A percentile compares a stretch with the other conserved stretches of the same genome.
Evolutionary conservation across 2,113 vertebrate species (phyloP).

Genomic region (Electrona antarctica): DNA sequence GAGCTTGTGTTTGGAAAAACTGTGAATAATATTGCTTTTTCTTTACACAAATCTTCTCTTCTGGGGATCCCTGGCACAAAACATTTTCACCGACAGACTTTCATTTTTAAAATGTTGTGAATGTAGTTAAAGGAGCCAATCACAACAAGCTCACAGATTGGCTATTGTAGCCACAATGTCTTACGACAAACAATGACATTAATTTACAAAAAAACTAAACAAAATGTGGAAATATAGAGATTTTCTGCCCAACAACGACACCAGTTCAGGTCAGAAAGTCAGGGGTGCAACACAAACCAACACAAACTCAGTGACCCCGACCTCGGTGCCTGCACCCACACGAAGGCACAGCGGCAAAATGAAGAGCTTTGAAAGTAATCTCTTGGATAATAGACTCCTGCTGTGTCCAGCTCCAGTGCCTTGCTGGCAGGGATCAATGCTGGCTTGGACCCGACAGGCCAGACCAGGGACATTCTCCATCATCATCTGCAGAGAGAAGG

Average conservation of each 20-base stretch:
- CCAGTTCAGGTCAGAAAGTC: constrained; percentile 37
- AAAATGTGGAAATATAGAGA: too few species aligned
- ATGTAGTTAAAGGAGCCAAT: too few species aligned
- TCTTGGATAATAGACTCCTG: constrained; percentile 71
- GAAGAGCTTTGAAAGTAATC: constrained; percentile 71
- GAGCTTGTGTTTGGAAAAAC: too few species aligned
- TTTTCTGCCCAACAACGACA: constrained; percentile 5
- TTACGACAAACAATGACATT: too few species aligned
- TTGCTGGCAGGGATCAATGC: constrained; percentile 58
- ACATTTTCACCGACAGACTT: too few species aligned
- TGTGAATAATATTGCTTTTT: too few species aligned
- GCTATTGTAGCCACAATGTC: too few species aligned
- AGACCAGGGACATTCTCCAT: constrained; percentile 57
- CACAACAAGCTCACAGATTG: too few species aligned
- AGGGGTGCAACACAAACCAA: constrained; percentile 13
- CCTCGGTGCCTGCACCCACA: constrained; percentile 39
- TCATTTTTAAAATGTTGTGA: too few species aligned
- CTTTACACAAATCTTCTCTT: too few species aligned
- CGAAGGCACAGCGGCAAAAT: constrained; percentile 51
- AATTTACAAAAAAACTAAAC: too few species aligned
- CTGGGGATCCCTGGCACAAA: too few species aligned
- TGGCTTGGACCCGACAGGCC: constrained; percentile 19
- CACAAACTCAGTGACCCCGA: constrained; percentile 53
- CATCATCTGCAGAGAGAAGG: constrained; percentile 43
- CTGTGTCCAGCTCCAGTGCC: constrained; percentile 32